Evolutionary conservation across 2,113 vertebrate genomes (phyloP).

Genomic region (Eurystomus gularis): DNA sequence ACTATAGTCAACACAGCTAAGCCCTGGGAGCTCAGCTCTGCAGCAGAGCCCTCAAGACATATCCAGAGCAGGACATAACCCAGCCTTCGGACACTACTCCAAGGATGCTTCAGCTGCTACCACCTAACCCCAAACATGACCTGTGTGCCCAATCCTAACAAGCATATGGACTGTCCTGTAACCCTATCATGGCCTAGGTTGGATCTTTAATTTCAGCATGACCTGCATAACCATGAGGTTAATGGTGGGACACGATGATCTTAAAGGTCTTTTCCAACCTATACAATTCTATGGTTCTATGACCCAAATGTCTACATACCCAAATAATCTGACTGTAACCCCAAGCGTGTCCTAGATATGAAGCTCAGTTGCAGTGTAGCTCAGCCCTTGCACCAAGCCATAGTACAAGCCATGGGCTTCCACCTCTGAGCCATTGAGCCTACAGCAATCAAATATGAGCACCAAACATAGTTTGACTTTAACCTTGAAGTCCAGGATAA

Average conservation of each 20-base stretch:
- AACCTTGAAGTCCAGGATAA: background rate
- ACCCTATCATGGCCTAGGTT: background rate
- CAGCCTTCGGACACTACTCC: background rate
- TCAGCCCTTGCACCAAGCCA: background rate
- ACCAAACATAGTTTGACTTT: background rate
- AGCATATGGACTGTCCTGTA: background rate
- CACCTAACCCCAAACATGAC: background rate
- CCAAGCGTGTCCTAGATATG: background rate
- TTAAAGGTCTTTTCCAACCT: too few species aligned
- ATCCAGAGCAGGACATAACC: rapidly evolving
- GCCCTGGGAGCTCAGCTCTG: background rate
- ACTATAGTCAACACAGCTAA: background rate
- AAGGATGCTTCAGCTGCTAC: background rate
- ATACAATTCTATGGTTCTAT: too few species aligned
- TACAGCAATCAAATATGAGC: background rate
- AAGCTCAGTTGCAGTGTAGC: rapidly evolving
- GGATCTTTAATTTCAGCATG: background rate
- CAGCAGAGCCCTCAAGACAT: background rate
- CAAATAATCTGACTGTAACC: background rate
- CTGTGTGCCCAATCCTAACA: background rate
- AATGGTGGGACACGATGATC: too few species aligned
- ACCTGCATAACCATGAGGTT: too few species aligned
- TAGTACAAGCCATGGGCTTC: background rate
- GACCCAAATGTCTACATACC: background rate
- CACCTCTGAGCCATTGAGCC: background rate